phyloP scores from a whole-genome alignment of 2,888 invertebrate genomes.

The Sussaba pulchella region DNA sequence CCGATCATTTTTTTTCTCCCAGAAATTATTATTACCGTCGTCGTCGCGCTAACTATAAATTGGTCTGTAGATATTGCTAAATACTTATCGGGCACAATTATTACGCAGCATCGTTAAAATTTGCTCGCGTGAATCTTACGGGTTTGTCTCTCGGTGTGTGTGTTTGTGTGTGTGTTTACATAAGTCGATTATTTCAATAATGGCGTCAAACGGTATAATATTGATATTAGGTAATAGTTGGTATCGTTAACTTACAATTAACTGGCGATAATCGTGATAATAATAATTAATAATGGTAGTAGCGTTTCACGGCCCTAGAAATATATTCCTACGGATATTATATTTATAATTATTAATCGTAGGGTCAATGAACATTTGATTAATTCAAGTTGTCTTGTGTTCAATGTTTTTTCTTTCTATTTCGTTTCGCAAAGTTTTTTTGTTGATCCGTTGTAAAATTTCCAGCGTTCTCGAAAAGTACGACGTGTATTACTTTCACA shows the following conservation, averaged over 20 bases:
- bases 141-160: slow-evolving; percentile 21
- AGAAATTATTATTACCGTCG: slow-evolving; percentile 25
- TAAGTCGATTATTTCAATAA: slow-evolving; percentile 53
- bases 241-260: slow-evolving; percentile 58
- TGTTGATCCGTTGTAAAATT: slow-evolving; percentile 51
- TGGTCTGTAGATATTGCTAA: slow-evolving; percentile 69
- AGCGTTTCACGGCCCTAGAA: slow-evolving; percentile 56
- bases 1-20: slow-evolving; percentile 4
- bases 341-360: slow-evolving; percentile 29
- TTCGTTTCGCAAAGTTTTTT: slow-evolving; percentile 27
- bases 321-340: slow-evolving; percentile 60
- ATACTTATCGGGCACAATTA: slow-evolving; percentile 64
- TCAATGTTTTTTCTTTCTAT: slow-evolving; percentile 40
- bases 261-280: slow-evolving; percentile 68
- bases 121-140: slow-evolving; percentile 52
- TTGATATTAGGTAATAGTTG: slow-evolving; percentile 59
- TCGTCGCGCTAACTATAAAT: slow-evolving; percentile 53
- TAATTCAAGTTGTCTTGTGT: slow-evolving; percentile 57
- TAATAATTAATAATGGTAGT: slow-evolving; percentile 64
- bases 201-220: slow-evolving; percentile 49
- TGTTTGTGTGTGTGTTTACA: neutral
- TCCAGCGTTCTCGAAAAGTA: slow-evolving; percentile 67
- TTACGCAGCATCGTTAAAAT: slow-evolving; percentile 56
- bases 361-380: slow-evolving; percentile 60
- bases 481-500: slow-evolving; percentile 75